Base-by-base conservation (phyloP, 2,113 vertebrate species). In the human region DNA sequence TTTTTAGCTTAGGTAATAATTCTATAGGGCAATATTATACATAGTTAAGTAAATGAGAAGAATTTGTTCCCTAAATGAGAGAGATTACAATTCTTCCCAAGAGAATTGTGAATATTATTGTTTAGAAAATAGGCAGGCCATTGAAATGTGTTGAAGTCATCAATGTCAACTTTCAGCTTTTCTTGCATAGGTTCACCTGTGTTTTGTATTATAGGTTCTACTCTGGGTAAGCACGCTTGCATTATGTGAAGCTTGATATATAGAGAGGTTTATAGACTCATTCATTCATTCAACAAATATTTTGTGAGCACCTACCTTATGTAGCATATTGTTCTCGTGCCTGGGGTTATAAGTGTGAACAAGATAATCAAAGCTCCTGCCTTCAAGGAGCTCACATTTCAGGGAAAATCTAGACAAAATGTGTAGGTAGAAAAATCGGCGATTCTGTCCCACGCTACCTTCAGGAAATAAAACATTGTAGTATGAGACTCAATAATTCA, bases 51-150 rank as follows among this genome's bases (percentile, higher is more conserved):
- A 64, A 81, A 91, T 94, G 83, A 96, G 75, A 94, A 91, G 59
- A 92, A 95, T 88, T 95, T 94, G n/a, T 92, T 96, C 73, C 95
- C 93, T 95, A 78, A 95, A 83, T 94, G 79, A 94, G 68, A 96
- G 68, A 78, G 35, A 76, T 89, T 84, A 75, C 9, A 94, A 32
- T 92, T 66, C 80, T 84, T 93, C 80, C 61, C 78, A 89, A 93
- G 89, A 92, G 70, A 97, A 94, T 84, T 84, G 8, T 93, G 96
- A 86, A 93, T 61, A 84, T 90, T 81, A 68, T 78, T 38, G n/a
- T 88, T 96, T 89, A 72, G 84, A 76, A 75, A 92, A 79, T 50
- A 94, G 89, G 61, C 82, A 92, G 35, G 27, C 72, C 64, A 80
- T 94, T 95, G 90, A 97, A 97, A 87, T 90, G 59, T 57, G 4